Base-by-base conservation (phyloP, 2,797 vertebrate species). In the Oreochromis grahami region DNA sequence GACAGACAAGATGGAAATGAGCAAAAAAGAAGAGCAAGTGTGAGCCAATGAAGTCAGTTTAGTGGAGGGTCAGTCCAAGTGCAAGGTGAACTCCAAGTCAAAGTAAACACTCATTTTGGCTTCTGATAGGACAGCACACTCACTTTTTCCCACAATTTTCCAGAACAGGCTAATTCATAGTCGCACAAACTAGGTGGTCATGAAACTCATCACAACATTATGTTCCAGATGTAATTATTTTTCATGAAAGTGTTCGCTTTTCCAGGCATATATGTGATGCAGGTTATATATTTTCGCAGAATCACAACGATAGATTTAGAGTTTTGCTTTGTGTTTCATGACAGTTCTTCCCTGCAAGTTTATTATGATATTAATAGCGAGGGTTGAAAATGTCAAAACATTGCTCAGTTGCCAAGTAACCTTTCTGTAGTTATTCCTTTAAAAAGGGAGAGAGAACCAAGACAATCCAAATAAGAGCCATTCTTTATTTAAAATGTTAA, bases 391-490 rank as follows among this genome's bases (percentile, higher is more conserved):
- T 82, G 89, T 88, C 88, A 86, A 91, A 94, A 89, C 85, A 88
- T 90, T 93, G 55, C 77, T 82, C 79, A 84, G 84, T 90, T 88
- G 86, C 91, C 88, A 89, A 78, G 89, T 78, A 87, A 88, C 87
- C 72, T 87, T 88, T 77, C 56, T 78, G 72, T 53, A 77, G 78
- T 90, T 88, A 84, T 85, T 88, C 80, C 72, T 85, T 88, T 36
- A 83, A 79, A 78, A 82, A 74, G 70, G 38, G 2, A 81, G 50
- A 51, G 53, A 82, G 89, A 91, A 93, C 87, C 93, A 93, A 96
- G 93, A 95, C 83, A 93, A 94, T 95, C 96, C 95, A 96, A 97
- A 97, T 94, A 88, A 94, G 91, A 94, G 84, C 86, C 94, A 90
- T 96, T 96, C 7, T 95, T 95, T 96, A 96, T 96, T 96, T 85